Conservation (phyloP, 2,888 invertebrate genomes). For the Polydrusus cervinus region DNA sequence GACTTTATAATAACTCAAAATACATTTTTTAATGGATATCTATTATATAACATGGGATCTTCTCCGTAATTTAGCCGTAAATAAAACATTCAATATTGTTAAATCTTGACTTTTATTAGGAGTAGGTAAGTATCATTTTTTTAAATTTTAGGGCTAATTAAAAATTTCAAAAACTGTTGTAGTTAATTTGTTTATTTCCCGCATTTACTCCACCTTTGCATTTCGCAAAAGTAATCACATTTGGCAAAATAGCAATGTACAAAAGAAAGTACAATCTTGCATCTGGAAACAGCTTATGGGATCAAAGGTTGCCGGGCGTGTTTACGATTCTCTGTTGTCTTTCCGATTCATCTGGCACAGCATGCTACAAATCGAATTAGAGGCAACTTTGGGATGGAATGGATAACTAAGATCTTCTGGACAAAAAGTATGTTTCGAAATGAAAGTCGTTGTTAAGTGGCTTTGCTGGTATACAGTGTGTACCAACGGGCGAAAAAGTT, state of each 20-base stretch:
- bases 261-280: constrained; percentile 23
- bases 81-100: too few species aligned
- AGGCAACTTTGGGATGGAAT: constrained; percentile 60
- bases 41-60: too few species aligned
- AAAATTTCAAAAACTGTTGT: too few species aligned
- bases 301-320: constrained; percentile 61
- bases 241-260: constrained; percentile 13
- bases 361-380: constrained; percentile 68
- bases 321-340: constrained; percentile 65
- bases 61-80: too few species aligned
- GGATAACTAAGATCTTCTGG: constrained; percentile 59
- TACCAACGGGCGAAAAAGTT: too few species aligned
- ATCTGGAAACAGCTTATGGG: constrained; percentile 25
- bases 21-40: too few species aligned
- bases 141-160: too few species aligned
- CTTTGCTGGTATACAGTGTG: constrained; percentile 16
- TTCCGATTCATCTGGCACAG: constrained; percentile 68
- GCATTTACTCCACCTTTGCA: background rate
- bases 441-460: constrained; percentile 44
- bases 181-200: too few species aligned
- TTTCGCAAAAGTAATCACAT: constrained; percentile 18
- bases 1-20: too few species aligned
- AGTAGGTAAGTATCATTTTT: too few species aligned
- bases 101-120: too few species aligned
- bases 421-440: constrained; percentile 57